phyloP scores from a whole-genome alignment of 2,888 invertebrate genomes.

The Pammene aurita region DNA sequence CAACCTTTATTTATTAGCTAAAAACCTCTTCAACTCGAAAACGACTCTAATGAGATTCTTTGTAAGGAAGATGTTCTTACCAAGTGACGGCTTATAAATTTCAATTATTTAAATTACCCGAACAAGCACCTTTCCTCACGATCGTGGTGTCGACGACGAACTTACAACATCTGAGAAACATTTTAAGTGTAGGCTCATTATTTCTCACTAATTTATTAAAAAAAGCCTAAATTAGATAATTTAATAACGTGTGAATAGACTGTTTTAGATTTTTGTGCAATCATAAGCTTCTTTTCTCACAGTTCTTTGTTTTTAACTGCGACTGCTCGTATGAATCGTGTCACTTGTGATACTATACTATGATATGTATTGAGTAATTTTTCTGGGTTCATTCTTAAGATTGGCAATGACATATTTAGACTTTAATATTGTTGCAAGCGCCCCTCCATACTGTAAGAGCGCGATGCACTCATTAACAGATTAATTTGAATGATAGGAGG shows the following conservation, averaged over 20 bases:
- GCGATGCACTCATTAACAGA: background rate
- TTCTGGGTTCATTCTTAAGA: slow-evolving; percentile 10
- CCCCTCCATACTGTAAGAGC: background rate
- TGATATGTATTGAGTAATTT: slow-evolving; percentile 24
- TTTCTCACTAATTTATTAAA: slow-evolving; percentile 15
- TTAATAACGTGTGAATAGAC: slow-evolving; percentile 37
- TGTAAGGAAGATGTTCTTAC: background rate
- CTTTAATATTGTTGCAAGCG: background rate
- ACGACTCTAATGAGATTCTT: background rate
- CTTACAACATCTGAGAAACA: slow-evolving; percentile 17
- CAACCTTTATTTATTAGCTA: too few species aligned
- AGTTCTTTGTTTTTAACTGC: slow-evolving; percentile 26
- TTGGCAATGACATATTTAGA: background rate
- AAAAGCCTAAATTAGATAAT: slow-evolving; percentile 32
- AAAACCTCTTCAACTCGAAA: background rate
- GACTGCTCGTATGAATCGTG: slow-evolving; percentile 25
- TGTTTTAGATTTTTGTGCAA: slow-evolving; percentile 37
- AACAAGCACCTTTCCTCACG: background rate
- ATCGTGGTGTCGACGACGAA: background rate
- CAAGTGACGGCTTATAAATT: slow-evolving; percentile 8
- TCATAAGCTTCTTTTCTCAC: slow-evolving; percentile 34
- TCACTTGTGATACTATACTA: slow-evolving; percentile 10
- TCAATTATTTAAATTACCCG: slow-evolving; percentile 11
- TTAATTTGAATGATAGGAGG: background rate
- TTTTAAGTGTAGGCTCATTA: slow-evolving; percentile 18